phyloP scores from a whole-genome alignment of 1,140 invertebrate genomes.

The Antheraea mylitta region DNA sequence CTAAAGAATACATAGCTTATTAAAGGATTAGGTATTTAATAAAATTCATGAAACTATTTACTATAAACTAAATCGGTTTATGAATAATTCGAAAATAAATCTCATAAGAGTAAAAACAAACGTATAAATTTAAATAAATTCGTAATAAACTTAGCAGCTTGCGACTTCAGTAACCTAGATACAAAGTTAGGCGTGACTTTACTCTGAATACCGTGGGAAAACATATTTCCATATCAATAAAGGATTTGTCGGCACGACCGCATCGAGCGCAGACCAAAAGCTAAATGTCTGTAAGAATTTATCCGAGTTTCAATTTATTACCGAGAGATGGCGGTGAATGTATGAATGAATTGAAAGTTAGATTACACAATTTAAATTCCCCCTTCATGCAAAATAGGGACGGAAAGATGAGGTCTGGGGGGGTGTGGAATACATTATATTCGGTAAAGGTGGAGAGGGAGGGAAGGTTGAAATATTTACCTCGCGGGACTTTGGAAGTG shows the following conservation, averaged over 20 bases:
- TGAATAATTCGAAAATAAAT: no score
- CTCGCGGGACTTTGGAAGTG: conserved; percentile 71
- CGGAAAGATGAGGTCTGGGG: conserved; percentile 71
- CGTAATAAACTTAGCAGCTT: neutral
- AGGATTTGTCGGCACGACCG: conserved; percentile 23
- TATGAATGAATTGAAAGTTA: conserved; percentile 79
- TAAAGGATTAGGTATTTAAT: no score
- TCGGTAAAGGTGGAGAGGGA: conserved; percentile 35
- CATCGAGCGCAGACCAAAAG: conserved; percentile 30
- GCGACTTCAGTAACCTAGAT: conserved; percentile 6
- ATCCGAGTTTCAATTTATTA: conserved; percentile 75
- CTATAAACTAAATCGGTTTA: no score
- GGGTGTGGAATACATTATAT: conserved; percentile 69
- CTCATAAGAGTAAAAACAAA: no score
- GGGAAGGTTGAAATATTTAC: conserved; percentile 71
- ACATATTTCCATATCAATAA: conserved; percentile 32
- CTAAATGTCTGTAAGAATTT: conserved; percentile 58
- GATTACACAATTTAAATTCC: conserved; percentile 79
- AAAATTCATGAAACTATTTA: no score
- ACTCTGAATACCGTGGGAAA: conserved; percentile 21
- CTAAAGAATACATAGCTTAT: no score
- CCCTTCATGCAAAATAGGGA: conserved; percentile 77
- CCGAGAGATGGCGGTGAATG: conserved; percentile 74
- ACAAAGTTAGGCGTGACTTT: conserved; percentile 3
- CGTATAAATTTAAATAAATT: no score